phyloP scores from a whole-genome alignment of 92 coral and sea anemone species.

The Palythoa grandis region DNA sequence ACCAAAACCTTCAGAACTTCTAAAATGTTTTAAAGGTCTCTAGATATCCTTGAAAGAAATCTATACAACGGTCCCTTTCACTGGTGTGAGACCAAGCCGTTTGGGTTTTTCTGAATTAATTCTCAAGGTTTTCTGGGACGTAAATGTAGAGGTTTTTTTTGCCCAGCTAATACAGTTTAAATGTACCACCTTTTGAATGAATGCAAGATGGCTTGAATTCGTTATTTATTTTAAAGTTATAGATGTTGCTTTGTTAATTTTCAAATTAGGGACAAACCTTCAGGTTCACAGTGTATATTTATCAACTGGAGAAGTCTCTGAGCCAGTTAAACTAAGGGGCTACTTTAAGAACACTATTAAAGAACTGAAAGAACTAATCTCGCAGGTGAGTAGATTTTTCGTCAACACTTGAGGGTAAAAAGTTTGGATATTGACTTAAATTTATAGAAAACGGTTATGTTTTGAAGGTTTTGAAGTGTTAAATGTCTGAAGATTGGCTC shows the following conservation, averaged over 20 bases:
- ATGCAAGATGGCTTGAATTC: background rate
- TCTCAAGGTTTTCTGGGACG: too few relatives aligned
- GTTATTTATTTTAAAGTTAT: background rate
- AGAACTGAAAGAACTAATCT: constrained; percentile 63
- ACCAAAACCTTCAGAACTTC: too few relatives aligned
- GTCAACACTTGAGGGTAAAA: background rate
- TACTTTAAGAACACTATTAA: constrained; percentile 62
- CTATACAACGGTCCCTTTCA: too few relatives aligned
- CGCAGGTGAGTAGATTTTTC: constrained; percentile 57
- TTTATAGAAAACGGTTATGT: background rate
- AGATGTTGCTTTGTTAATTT: background rate
- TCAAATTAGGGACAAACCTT: constrained; percentile 71
- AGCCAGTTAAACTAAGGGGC: constrained; percentile 72
- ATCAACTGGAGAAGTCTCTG: constrained; percentile 59
- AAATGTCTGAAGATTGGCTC: background rate
- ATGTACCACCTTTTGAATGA: too few relatives aligned
- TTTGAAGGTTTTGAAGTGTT: background rate
- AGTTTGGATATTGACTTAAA: background rate
- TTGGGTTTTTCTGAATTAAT: too few relatives aligned
- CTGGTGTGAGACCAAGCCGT: too few relatives aligned
- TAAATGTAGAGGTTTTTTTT: too few relatives aligned
- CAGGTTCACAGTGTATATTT: constrained; percentile 82
- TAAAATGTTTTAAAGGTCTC: too few relatives aligned
- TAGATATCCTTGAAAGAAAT: too few relatives aligned
- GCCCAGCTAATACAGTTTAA: too few relatives aligned